Evolutionary conservation across 1,140 invertebrate species (phyloP), one percentile per base, ranked within the genome.

Genomic region (Meloidogyne exigua): DNA sequence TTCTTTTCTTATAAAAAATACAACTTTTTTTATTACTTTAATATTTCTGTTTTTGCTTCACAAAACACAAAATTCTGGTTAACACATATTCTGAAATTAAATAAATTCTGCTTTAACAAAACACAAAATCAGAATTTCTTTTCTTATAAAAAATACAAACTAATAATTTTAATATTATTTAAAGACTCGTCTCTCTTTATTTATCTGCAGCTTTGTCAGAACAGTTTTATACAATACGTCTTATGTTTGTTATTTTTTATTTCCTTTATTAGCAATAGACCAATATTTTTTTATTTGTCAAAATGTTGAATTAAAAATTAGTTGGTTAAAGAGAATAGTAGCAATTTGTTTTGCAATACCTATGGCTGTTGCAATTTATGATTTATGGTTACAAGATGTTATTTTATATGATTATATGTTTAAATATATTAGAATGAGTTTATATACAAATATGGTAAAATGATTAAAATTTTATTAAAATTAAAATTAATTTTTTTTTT

Each of bases 331-430:
- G 13, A 68, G 73, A 13, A 80, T 83, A 26, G 86, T 85, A 21
- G 32, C 25, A 26, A 65, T 77, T 12, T 83, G 82, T 67, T 83
- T 83, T 75, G 75, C 77, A 1, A 86, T 83, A 57, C 82, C 82
- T 23, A 86, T 83, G 82, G 13, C 74, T n/a, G 83, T 83, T 12
- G 82, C 82, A 15, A 73, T 83, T 42, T 83, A 83, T 72, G 82
- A 83, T 44, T 75, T 83, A 21, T 86, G 83, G 63, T 69, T 83
- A 15, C 82, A 83, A 70, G 73, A 86, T 65, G 76, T 75, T 9
- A 71, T 84, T 62, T 64, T 83, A n/a, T 80, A 84, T 73, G 82
- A 83, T 75, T 83, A 68, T 65, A 83, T 83, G 82, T 83, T 84
- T 65, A 63, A 73, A 15, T 83, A 85, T 68, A 78, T 83, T 68